A percentile compares a stretch with the other conserved stretches of the same genome.
Conservation (phyloP, 1,140 invertebrate species). For the Alviniconcha marisindica region DNA sequence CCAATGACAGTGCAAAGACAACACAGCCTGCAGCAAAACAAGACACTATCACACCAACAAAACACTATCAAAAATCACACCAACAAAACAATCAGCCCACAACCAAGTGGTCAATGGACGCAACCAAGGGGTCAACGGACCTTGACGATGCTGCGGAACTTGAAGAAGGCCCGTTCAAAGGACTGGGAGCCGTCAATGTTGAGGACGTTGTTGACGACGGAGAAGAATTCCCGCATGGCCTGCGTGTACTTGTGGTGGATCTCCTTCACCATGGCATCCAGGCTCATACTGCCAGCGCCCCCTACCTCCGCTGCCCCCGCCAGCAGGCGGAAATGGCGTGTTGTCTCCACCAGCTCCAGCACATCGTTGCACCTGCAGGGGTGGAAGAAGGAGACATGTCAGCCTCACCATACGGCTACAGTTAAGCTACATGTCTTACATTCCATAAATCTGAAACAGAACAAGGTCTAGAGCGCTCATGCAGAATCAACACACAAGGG, state of each 20-base stretch:
- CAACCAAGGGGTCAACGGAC: conserved; percentile 63
- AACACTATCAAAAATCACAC: too few species aligned
- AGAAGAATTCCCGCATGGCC: conserved; percentile 73
- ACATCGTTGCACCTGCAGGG: conserved; percentile 75
- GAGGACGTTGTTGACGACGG: conserved; percentile 71
- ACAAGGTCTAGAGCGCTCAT: too few species aligned
- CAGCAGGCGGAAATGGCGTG: conserved; percentile 73
- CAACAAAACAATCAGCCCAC: too few species aligned
- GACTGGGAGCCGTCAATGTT: conserved; percentile 72
- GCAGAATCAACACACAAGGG: too few species aligned
- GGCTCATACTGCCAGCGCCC: conserved; percentile 72
- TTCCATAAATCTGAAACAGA: too few species aligned
- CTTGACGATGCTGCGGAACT: conserved; percentile 74
- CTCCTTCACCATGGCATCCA: conserved; percentile 75
- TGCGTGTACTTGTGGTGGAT: conserved; percentile 71
- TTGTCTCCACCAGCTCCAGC: conserved; percentile 75
- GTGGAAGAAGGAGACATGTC: too few species aligned
- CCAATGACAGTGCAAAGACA: too few species aligned
- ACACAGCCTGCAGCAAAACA: too few species aligned
- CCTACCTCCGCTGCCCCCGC: conserved; percentile 74
- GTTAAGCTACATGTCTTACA: too few species aligned
- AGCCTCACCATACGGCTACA: too few species aligned
- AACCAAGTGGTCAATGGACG: too few species aligned
- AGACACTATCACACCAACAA: too few species aligned
- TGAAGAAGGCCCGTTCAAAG: conserved; percentile 75